These are phyloP conservation scores for Malurus leucopterus DNA, from an alignment of 2,797 vertebrate genomes.

Conservation along the genomic window DNA sequence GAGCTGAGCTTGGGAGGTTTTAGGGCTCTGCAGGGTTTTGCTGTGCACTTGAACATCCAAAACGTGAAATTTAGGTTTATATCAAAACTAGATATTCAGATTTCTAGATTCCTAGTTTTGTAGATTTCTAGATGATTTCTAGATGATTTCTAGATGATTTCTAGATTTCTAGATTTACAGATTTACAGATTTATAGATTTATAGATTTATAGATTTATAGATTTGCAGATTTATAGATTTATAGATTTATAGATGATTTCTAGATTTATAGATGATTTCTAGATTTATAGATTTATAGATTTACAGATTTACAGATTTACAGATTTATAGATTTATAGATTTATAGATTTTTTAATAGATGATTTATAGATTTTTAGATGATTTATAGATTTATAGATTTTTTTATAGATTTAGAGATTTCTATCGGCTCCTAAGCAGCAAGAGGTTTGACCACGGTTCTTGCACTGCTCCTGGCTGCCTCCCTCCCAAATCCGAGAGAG, in stretches of 20 bases:
- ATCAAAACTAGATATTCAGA: background rate
- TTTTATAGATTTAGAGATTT: background rate
- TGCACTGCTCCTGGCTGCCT: background rate
- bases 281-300: too few species aligned
- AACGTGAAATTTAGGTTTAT: fast-evolving
- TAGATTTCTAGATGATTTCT: background rate
- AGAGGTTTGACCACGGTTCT: fast-evolving
- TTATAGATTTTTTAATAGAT: too few species aligned
- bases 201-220: too few species aligned
- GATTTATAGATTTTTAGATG: background rate
- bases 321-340: too few species aligned
- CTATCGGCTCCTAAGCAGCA: background rate
- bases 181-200: too few species aligned
- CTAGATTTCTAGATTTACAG: too few species aligned
- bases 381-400: too few species aligned
- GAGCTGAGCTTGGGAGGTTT: background rate
- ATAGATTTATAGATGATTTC: background rate
- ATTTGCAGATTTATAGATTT: too few species aligned
- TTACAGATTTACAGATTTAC: background rate
- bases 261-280: too few species aligned
- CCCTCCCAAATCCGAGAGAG: background rate
- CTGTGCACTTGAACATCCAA: too few species aligned
- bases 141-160: too few species aligned
- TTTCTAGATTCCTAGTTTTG: background rate
- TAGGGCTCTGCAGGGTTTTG: background rate